Conservation (phyloP, 2,113 vertebrate genomes). For the Chionis minor region DNA sequence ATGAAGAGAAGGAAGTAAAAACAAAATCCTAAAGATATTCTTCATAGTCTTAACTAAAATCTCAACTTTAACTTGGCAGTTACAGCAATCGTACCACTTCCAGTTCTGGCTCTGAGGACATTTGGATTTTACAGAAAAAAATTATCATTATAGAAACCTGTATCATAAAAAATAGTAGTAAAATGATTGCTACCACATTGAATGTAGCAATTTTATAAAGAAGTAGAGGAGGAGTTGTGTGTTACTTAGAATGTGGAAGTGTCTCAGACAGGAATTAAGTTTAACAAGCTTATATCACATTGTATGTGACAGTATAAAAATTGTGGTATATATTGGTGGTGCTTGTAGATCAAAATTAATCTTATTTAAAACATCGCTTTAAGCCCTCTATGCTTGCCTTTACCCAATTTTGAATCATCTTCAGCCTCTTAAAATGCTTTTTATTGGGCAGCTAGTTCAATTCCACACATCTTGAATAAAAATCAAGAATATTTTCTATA, state of each 20-base stretch:
- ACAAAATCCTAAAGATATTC: background rate
- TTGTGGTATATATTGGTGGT: background rate
- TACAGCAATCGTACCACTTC: background rate
- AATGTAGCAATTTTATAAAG: background rate
- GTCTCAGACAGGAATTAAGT: background rate
- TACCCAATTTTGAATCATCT: background rate
- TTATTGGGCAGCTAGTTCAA: background rate
- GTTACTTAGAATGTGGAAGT: background rate
- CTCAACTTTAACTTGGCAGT: background rate
- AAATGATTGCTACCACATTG: background rate
- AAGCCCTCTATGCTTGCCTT: background rate
- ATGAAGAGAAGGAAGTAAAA: conserved; percentile 17
- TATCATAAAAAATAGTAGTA: background rate
- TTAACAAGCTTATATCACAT: background rate
- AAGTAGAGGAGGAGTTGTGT: background rate
- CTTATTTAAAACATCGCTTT: background rate
- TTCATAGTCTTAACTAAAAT: background rate
- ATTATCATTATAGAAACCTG: background rate
- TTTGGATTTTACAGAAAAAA: background rate
- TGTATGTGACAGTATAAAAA: background rate
- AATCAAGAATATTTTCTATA: background rate
- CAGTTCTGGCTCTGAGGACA: background rate
- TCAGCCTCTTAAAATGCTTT: background rate
- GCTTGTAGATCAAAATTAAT: background rate
- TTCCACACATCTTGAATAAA: background rate